Percentiles rank a stretch among this genome's conserved stretches.
Evolutionary conservation across 2,113 vertebrate genomes (phyloP).

Genomic region (human (Homo sapiens)): GRCh38 chr2:186903001-186903500

Average conservation of each 20-base stretch:
- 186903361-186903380: constrained; percentile 76
- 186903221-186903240: constrained; percentile 11
- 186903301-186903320: neutral
- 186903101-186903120: neutral
- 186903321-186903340: constrained; percentile 24
- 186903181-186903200: neutral
- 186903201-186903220: neutral
- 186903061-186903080: neutral
- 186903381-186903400: neutral
- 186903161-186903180: neutral
- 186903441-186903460: neutral
- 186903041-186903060: neutral
- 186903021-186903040: neutral
- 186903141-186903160: neutral
- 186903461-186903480: neutral
- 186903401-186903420: neutral
- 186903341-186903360: constrained; percentile 79
- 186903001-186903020: neutral
- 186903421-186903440: neutral
- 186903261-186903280: neutral
- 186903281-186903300: neutral
- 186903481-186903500: neutral
- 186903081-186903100: neutral
- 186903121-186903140: neutral
- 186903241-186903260: neutral